Percentiles rank a stretch among this genome's conserved stretches.
These are phyloP conservation scores for Gymnoscopelus microlampas DNA, from an alignment of 2,797 vertebrate species.

Conservation along the genomic window DNA sequence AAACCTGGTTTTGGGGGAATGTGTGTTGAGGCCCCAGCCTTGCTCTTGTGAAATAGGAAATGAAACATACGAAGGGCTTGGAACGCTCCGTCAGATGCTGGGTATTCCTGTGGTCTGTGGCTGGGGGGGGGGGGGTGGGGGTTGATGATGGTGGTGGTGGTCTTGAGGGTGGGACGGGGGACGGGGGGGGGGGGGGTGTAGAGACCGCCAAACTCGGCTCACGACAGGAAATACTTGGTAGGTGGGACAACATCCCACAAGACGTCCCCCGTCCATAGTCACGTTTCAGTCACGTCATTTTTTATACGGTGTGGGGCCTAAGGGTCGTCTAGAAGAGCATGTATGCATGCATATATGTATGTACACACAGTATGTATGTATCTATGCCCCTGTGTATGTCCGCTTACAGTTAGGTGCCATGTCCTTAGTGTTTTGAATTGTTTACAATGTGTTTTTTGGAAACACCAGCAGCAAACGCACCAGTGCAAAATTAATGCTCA, in stretches of 20 bases:
- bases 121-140: background rate
- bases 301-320: background rate
- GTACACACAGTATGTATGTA: no score
- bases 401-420: no score
- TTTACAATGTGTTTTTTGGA: no score
- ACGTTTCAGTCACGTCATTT: constrained; percentile 40
- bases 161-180: no score
- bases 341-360: no score
- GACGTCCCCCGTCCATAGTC: constrained; percentile 45
- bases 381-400: no score
- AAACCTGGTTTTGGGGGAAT: constrained; percentile 25
- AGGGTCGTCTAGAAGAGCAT: no score
- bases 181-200: no score
- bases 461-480: no score
- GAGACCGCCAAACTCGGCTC: constrained; percentile 69
- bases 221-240: constrained; percentile 76
- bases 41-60: constrained; percentile 76
- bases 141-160: no score
- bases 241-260: constrained; percentile 67
- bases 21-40: background rate
- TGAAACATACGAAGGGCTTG: constrained; percentile 63
- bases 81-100: constrained; percentile 58
- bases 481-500: no score
- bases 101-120: constrained; percentile 77
- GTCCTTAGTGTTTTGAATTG: no score